A percentile compares a stretch with the other conserved stretches of the same genome.
Evolutionary conservation across 2,797 vertebrate genomes (phyloP).

Genomic region (Pantherophis vulpinus): DNA sequence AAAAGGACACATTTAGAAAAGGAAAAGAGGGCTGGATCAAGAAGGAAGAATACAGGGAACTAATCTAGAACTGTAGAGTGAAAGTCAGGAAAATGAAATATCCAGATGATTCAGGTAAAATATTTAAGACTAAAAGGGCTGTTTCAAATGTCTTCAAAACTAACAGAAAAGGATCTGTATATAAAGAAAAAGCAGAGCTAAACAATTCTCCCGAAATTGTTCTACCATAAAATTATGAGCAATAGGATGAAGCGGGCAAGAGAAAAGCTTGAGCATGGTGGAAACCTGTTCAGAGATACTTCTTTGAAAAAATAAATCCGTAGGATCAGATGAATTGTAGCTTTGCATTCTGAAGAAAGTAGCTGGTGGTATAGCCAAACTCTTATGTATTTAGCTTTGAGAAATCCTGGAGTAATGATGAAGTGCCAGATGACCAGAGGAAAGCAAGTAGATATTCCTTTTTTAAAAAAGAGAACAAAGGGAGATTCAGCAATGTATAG

Average conservation of each 20-base stretch:
- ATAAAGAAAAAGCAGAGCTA: background rate
- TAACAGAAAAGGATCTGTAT: background rate
- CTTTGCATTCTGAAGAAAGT: background rate
- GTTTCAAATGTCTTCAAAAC: background rate
- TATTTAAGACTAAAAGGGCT: background rate
- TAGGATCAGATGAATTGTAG: background rate
- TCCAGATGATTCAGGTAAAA: background rate
- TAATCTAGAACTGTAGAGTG: background rate
- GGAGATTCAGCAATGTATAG: background rate
- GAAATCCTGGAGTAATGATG: background rate
- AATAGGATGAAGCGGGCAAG: background rate
- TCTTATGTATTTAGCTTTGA: background rate
- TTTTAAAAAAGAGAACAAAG: background rate
- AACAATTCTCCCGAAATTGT: background rate
- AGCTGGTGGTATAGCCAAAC: background rate
- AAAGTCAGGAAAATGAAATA: background rate
- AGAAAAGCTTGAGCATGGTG: background rate
- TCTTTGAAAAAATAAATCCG: background rate
- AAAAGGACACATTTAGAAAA: background rate
- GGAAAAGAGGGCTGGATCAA: background rate
- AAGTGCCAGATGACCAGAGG: background rate
- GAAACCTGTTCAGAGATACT: background rate
- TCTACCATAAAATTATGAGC: background rate
- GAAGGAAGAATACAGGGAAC: background rate
- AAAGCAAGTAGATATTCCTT: background rate